Conservation (phyloP, 1,140 invertebrate species). For the Aphis gossypii region DNA sequence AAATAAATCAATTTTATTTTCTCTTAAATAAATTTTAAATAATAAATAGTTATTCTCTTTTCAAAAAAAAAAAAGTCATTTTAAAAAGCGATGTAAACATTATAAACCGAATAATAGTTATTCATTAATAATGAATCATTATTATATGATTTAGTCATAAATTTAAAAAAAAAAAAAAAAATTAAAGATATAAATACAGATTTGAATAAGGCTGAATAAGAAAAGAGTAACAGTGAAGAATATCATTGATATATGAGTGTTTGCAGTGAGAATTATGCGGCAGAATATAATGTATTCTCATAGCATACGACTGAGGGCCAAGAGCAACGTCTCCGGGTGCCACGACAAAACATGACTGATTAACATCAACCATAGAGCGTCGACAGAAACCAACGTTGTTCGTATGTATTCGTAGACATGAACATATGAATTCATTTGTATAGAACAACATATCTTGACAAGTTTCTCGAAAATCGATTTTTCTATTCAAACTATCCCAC, state of each 20-base stretch:
- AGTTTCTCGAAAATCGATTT: slow-evolving; percentile 31
- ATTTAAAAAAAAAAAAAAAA: not conserved
- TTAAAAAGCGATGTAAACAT: not conserved
- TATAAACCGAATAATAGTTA: not conserved
- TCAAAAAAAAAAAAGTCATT: not conserved
- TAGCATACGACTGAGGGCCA: slow-evolving; percentile 3
- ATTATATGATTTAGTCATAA: not conserved
- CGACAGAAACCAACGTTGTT: slow-evolving; percentile 9
- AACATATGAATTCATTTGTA: slow-evolving; percentile 25
- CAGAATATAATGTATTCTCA: slow-evolving; percentile 44
- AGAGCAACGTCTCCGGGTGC: slow-evolving; percentile 21
- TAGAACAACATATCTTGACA: not conserved
- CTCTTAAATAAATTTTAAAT: not conserved
- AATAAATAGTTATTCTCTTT: not conserved
- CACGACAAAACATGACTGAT: slow-evolving; percentile 53
- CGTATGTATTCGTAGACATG: slow-evolving; percentile 32
- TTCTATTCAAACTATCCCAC: not conserved
- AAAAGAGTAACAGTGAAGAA: not conserved
- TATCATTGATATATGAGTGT: slow-evolving; percentile 38
- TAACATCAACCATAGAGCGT: slow-evolving; percentile 35
- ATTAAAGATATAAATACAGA: not conserved
- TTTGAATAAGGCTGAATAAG: not conserved
- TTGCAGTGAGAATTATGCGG: slow-evolving; percentile 51
- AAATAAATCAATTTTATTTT: not conserved
- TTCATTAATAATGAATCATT: not conserved